Base-by-base conservation (phyloP, 1,140 invertebrate genomes). In the Hyles euphorbiae region DNA sequence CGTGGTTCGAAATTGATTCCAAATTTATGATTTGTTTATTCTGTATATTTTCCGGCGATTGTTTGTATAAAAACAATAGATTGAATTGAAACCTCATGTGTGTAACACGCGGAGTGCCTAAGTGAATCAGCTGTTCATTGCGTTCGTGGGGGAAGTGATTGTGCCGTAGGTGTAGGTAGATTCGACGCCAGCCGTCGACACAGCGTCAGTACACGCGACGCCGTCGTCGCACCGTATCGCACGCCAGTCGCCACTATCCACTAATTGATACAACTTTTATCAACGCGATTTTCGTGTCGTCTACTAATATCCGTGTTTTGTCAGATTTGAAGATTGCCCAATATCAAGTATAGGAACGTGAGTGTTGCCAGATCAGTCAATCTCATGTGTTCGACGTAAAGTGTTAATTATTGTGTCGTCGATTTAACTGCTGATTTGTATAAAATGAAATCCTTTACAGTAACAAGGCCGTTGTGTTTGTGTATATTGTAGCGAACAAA, bases 41-140 rank as follows among this genome's bases (percentile, higher is more conserved):
- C 22, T 22, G 22, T 22, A 22, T 22, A 22, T 22, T 22, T 22
- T 22, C 22, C 22, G 22, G 22, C 22, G 22, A 2, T 22, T 22
- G 22, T 22, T 40, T 40, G 36, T 40, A 40, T 5, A 40, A 40
- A 40, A 40, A 8, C 4, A 40, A 40, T 5, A 5, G 8, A 40
- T 5, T 5, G 4, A 40, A 40, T 8, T 40, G 36, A 5, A 40
- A 40, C 8, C 36, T 40, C 4, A 40, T 5, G 1, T 8, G 4
- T 40, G 36, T 40, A 40, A 40, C 36, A 8, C 8, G 36, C 8
- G 36, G 8, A 40, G 36, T 8, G 10, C 46, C 10, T 54, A 44
- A 63, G 66, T 79, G 75, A 83, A 87, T 84, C 83, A 87, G 83
- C 83, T 87, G 83, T 82, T 82, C 49, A 64, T 52, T 50, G 61